A percentile compares a stretch with the other conserved stretches of the same genome.
Conservation (phyloP, 2,113 vertebrate genomes). For the Nematolebias whitei region DNA sequence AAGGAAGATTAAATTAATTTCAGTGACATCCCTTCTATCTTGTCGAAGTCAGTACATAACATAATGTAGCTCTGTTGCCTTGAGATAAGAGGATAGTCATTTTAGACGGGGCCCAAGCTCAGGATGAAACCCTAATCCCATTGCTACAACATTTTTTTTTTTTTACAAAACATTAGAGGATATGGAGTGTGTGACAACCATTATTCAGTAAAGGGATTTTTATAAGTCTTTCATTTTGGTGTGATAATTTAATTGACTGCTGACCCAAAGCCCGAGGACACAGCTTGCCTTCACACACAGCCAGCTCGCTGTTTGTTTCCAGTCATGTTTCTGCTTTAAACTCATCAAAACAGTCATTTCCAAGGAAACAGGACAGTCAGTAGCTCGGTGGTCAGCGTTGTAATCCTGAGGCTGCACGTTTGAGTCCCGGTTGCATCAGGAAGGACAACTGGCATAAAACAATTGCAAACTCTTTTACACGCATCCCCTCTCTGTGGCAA, state of each 20-base stretch:
- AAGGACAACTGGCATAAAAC: too few species aligned
- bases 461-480: too few species aligned
- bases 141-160: constrained; percentile 61
- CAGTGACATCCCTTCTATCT: constrained; percentile 90
- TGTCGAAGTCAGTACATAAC: constrained; percentile 69
- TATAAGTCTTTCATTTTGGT: constrained; percentile 67
- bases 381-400: too few species aligned
- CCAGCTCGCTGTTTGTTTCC: constrained; percentile 43
- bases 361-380: constrained; percentile 14
- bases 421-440: too few species aligned
- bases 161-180: constrained; percentile 69
- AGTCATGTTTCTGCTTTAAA: constrained; percentile 30
- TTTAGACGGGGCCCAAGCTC: constrained; percentile 68
- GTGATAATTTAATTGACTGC: constrained; percentile 78
- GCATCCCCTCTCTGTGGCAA: too few species aligned
- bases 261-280: constrained; percentile 75
- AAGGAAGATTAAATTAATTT: constrained; percentile 97
- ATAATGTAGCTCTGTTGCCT: constrained; percentile 75
- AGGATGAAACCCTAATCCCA: constrained; percentile 75
- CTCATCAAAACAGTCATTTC: constrained; percentile 26
- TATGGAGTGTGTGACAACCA: constrained; percentile 68
- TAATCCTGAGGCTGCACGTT: too few species aligned
- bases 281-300: constrained; percentile 40
- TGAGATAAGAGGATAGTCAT: constrained; percentile 76
- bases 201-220: constrained; percentile 74